These are phyloP conservation scores for Pachydiplax longipennis DNA, from an alignment of 2,888 invertebrate species.

Conservation along the genomic window DNA sequence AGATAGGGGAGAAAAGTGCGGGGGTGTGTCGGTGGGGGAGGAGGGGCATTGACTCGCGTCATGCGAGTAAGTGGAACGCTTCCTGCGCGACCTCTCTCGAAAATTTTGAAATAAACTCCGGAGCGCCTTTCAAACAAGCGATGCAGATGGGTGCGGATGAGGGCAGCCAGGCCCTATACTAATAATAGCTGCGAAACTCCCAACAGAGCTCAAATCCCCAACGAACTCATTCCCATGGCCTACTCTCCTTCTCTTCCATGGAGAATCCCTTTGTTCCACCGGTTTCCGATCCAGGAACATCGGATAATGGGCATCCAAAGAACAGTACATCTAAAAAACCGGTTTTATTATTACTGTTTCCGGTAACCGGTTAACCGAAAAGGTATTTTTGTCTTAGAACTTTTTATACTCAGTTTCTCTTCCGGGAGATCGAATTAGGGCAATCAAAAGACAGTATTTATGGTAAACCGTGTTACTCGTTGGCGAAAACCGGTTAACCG, in stretches of 20 bases:
- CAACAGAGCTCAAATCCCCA: background rate
- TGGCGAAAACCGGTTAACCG: too few relatives aligned
- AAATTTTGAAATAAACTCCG: constrained; percentile 40
- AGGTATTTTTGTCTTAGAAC: too few relatives aligned
- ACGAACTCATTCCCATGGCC: background rate
- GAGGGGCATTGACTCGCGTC: constrained; percentile 22
- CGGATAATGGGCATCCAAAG: background rate
- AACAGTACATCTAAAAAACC: too few relatives aligned
- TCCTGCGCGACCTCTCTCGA: background rate
- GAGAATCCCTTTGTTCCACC: background rate
- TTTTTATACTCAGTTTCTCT: background rate
- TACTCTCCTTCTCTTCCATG: background rate
- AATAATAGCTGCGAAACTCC: constrained; percentile 35
- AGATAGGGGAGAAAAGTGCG: background rate
- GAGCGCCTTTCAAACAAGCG: constrained; percentile 33
- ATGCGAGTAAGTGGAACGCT: constrained; percentile 27
- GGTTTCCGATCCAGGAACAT: background rate
- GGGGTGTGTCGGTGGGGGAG: too few relatives aligned
- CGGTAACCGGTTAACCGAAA: too few relatives aligned
- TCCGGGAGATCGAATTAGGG: too few relatives aligned
- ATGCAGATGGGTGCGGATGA: constrained; percentile 32
- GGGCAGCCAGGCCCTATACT: constrained; percentile 14
- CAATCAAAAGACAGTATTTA: too few relatives aligned
- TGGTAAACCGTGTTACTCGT: too few relatives aligned
- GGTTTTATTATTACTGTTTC: too few relatives aligned